Base-by-base conservation (phyloP, 2,797 vertebrate genomes). In the Smutsia temminckii region DNA sequence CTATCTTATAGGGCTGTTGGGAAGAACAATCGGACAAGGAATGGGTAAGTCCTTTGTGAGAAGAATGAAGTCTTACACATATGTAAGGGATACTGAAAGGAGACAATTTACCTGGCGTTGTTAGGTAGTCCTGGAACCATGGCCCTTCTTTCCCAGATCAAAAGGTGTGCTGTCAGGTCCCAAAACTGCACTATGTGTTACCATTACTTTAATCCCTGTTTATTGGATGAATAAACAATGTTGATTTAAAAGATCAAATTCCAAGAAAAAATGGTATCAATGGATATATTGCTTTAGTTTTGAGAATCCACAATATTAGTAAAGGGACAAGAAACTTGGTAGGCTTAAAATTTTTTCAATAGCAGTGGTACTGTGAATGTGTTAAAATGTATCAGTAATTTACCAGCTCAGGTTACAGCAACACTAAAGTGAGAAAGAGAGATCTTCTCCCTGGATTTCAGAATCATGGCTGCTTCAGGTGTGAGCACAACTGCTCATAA, bases 31-130 rank as follows among this genome's bases (percentile, higher is more conserved):
- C 6, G 18, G 71, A 66, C 57, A 80, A 92, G 27, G 27, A 64
- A 71, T 63, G 71, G 96, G 69, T 53, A 93, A 89, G 66, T 14
- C 40, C 53, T 95, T 85, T 88, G 68, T 91, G 80, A 93, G 61
- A 81, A 93, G 90, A 71, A 34, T 75, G 21, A 86, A 85, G 64
- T 83, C 64, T 89, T 74, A 89, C 88, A 92, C 49, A 93, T 88
- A 77, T 53, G 42, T 20, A 91, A 69, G 86, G 49, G 27, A 66
- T 89, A 81, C 57, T 85, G 59, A 91, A 95, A 85, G 49, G 46
- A 85, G 29, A 78, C 46, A 69, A 1, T 64, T 91, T 85, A 86
- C 89, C 75, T 79, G 69, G 69, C 21, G 51, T 89, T 88, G 42
- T 88, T 85, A 81, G 34, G 63, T 51, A 87, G 63, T 78, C 40